Evolutionary conservation across 2,888 invertebrate genomes (phyloP), one percentile per base, ranked within the genome.

Genomic region (Agrochola lota): DNA sequence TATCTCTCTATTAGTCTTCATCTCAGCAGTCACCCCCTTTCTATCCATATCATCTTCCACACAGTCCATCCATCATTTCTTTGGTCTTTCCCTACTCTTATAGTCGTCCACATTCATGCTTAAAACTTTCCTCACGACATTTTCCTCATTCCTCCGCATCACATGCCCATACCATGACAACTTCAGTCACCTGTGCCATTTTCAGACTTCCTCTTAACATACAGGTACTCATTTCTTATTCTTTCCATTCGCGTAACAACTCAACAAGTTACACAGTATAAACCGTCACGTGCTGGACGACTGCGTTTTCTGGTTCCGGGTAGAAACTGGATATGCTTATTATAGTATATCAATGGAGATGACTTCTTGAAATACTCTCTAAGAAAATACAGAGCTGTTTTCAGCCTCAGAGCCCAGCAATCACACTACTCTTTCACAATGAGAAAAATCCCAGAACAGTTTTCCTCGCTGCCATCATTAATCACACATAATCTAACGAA

Each of bases 401-500:
- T 40, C 7, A 40, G 40, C 40, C 40, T 40, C 40, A 40, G 40
- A 40, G 40, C 6, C 40, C 40, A 40, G 7, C 7, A 40, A 40
- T 17, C 8, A 8, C 20, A 52, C 23, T 8, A 20, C 8, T 71
- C 52, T 55, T 55, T 11, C 2, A 35, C 35, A 35, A 35, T 35
- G 35, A 35, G 35, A 35, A 35, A 35, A 3, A 35, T 35, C 35
- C 35, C 35, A 35, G 4, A 35, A 35, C 35, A 12, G 1, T 35
- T n/a, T 49, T 70, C 40, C 49, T 70, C 11, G 23, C 35, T 49
- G 11, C 17, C 15, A 26, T 63, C 59, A 43, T 70, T 57, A 52
- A 60, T 83, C 63, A 60, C 17, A 70, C 46, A 57, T 72, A 40
- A 81, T 80, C 55, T 66, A 30, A 66, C n/a, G 11, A 55, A 11